Base-by-base conservation (phyloP, 2,888 invertebrate genomes). In the Zelleria hepariella region DNA sequence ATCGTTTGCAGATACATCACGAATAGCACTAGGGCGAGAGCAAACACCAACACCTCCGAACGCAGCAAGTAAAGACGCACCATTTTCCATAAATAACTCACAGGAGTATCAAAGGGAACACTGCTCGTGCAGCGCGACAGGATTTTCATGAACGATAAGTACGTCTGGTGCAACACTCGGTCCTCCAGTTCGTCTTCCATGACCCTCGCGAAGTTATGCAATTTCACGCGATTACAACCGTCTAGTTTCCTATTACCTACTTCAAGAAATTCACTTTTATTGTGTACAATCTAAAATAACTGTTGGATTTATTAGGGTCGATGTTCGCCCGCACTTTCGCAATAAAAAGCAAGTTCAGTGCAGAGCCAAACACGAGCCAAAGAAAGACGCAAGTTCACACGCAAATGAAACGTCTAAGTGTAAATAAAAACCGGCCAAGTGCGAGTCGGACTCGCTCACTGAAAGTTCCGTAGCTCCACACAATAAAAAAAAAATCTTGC, bases 171-270 rank as follows among this genome's bases (percentile, higher is more conserved):
- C 72, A 96, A 90, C 72, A 96, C 93, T 91, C 93, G 93, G 74
- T 96, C 96, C 88, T 96, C 96, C 74, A 96, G 89, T 89, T 96
- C 96, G 93, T 96, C 96, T 92, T 96, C 96, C 96, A 96, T 96
- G 74, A 83, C 86, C 80, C 18, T 25, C n/a, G 24, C n/a, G 53
- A 18, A 42, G 32, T 42, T 42, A 42, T 42, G 32, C 32, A 42
- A 42, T 42, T 42, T n/a, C n/a, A 15, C 32, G 32, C 32, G 32
- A 42, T 10, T 10, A 42, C 10, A 42, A 42, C 32, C 32, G 10
- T 15, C 32, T 42, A 42, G 32, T 42, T 42, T 42, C 15, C 32
- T 42, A 15, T 42, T 15, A 42, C 15, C 32, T 15, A 42, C 10
- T 10, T 15, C 32, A 42, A 42, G 2, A 10, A 42, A 42, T 42